Evolutionary conservation across 2,888 invertebrate genomes (phyloP).

Genomic region (Nudaria mundana): DNA sequence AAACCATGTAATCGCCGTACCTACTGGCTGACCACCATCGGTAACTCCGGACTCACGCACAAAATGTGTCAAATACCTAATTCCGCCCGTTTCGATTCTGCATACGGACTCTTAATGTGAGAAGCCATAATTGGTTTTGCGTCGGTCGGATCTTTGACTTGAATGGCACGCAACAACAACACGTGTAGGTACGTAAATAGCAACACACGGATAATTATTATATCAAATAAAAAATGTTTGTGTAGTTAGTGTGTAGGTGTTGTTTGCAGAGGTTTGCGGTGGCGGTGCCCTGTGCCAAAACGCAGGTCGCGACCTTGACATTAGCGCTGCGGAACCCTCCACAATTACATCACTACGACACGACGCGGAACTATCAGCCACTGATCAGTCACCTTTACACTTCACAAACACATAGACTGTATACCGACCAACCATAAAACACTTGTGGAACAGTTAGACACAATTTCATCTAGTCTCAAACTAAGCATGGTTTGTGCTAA

Average conservation of each 20-base stretch:
- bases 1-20: no score
- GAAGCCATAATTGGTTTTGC: not conserved
- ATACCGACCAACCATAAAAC: no score
- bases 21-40: no score
- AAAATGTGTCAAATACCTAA: not conserved
- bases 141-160: not conserved
- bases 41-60: not conserved
- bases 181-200: not conserved
- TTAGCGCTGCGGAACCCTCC: constrained; percentile 10
- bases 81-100: no score
- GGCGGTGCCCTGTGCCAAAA: not conserved
- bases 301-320: constrained; percentile 21
- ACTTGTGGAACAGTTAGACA: no score
- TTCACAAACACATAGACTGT: no score
- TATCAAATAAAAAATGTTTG: constrained; percentile 2
- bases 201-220: not conserved
- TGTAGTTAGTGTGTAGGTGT: constrained; percentile 1
- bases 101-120: no score
- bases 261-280: constrained; percentile 2
- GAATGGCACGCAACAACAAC: not conserved
- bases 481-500: no score
- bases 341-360: constrained; percentile 9
- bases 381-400: no score
- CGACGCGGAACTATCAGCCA: not conserved
- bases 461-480: no score